phyloP scores from a whole-genome alignment of 2,888 invertebrate genomes.

The Nematopogon swammerdamellus region DNA sequence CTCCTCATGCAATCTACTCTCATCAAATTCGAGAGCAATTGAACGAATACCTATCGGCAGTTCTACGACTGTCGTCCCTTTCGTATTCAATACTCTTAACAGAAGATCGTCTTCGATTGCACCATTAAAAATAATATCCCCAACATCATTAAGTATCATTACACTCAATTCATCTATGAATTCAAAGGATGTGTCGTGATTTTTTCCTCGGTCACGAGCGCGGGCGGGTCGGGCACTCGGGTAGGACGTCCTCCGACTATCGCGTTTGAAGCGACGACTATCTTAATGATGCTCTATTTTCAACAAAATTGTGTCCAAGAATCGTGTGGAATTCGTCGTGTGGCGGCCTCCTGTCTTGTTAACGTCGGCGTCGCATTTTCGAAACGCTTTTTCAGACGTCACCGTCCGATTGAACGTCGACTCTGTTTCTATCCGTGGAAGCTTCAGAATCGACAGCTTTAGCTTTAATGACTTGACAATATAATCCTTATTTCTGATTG shows the following conservation, averaged over 20 bases:
- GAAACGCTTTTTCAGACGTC: background rate
- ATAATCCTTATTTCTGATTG: conserved; percentile 16
- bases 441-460: conserved; percentile 8
- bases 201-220: conserved; percentile 5
- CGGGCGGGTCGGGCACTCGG: no score
- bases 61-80: no score
- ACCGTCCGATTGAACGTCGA: conserved; percentile 7
- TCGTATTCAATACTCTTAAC: no score
- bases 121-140: conserved; percentile 3
- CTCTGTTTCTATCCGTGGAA: conserved; percentile 11
- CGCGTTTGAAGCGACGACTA: conserved; percentile 10
- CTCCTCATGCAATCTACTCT: no score
- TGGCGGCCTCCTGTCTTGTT: conserved; percentile 22
- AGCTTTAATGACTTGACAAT: conserved; percentile 17
- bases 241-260: background rate
- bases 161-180: conserved; percentile 22
- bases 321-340: conserved; percentile 24
- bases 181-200: conserved; percentile 14
- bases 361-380: background rate
- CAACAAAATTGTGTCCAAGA: conserved; percentile 25
- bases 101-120: background rate
- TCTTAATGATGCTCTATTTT: conserved; percentile 37
- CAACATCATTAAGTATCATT: conserved; percentile 24
- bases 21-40: no score
- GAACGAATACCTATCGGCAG: no score